Percentiles rank a stretch among this genome's conserved stretches.
phyloP scores from a whole-genome alignment of 2,888 invertebrate species.

The Heliconius charithonia region DNA sequence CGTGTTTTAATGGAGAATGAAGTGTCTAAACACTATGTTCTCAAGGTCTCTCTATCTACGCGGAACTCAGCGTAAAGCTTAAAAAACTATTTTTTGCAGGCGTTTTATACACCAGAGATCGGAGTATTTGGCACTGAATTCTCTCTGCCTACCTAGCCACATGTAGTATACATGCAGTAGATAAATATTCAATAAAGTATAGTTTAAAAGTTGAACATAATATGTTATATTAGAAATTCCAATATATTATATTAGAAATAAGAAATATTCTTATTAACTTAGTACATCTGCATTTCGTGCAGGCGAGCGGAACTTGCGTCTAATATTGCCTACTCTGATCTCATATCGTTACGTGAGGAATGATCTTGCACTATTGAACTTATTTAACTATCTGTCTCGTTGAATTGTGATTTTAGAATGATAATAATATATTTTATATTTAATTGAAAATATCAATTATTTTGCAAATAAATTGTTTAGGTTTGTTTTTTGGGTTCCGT shows the following conservation, averaged over 20 bases:
- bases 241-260: background rate
- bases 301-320: constrained; percentile 18
- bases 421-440: background rate
- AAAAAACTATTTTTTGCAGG: no score
- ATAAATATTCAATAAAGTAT: no score
- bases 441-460: background rate
- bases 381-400: constrained; percentile 18
- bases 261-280: constrained; percentile 17
- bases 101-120: no score
- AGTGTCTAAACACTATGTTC: no score
- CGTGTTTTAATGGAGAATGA: no score
- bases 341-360: constrained; percentile 27
- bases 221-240: background rate
- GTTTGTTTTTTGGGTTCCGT: background rate
- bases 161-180: no score
- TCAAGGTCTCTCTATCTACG: no score
- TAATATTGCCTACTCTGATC: constrained; percentile 27
- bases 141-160: no score
- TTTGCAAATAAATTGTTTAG: background rate
- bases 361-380: constrained; percentile 17
- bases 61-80: no score
- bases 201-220: background rate
- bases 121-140: no score
- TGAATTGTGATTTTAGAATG: background rate
- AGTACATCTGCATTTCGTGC: constrained; percentile 23